These are phyloP conservation scores for Nephrotoma flavescens DNA, from an alignment of 2,888 invertebrate genomes.

Conservation along the genomic window DNA sequence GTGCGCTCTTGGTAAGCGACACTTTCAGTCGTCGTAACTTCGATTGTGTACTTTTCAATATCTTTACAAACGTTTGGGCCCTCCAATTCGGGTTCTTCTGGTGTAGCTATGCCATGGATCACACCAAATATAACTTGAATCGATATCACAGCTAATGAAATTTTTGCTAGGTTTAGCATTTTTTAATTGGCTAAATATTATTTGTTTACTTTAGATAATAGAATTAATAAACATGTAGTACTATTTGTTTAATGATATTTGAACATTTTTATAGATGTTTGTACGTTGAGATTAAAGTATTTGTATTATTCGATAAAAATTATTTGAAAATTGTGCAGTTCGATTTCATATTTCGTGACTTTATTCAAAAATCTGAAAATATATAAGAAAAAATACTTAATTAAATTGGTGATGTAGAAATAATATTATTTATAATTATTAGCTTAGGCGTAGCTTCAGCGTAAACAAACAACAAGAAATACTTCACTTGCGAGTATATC, in stretches of 20 bases:
- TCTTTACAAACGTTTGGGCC: conserved; percentile 62
- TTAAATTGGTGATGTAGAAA: too few relatives aligned
- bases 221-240: neutral
- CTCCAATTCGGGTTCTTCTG: conserved; percentile 28
- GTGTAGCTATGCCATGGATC: neutral
- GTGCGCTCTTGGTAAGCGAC: conserved; percentile 72
- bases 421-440: too few relatives aligned
- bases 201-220: neutral
- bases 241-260: neutral
- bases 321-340: neutral
- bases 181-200: neutral
- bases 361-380: neutral
- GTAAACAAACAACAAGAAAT: too few relatives aligned
- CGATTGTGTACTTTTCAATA: conserved; percentile 57
- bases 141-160: conserved; percentile 6
- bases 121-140: neutral
- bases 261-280: neutral
- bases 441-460: too few relatives aligned
- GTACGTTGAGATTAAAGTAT: neutral
- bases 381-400: neutral
- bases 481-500: too few relatives aligned
- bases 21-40: conserved; percentile 62
- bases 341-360: neutral
- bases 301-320: neutral
- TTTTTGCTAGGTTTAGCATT: neutral